Conservation (phyloP, 2,888 invertebrate species). For the Peribatodes rhomboidaria region DNA sequence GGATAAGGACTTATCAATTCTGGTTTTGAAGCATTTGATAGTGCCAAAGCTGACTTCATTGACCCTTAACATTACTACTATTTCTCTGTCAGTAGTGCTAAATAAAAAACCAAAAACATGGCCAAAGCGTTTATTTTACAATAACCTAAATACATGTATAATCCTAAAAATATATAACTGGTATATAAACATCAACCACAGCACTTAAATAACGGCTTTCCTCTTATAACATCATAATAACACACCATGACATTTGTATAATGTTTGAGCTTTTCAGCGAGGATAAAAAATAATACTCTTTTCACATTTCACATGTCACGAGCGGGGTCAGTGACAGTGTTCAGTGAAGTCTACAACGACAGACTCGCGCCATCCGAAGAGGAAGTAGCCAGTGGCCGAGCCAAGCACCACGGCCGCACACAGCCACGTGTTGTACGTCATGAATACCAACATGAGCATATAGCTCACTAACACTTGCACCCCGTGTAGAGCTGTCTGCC, state of each 20-base stretch:
- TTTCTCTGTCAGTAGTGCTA: conserved; percentile 20
- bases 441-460: conserved; percentile 98
- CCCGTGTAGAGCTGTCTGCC: conserved; percentile 95
- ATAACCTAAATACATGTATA: conserved; percentile 70
- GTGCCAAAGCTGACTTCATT: too few relatives aligned
- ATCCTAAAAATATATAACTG: conserved; percentile 74
- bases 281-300: conserved; percentile 67
- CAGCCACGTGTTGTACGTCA: conserved; percentile 98
- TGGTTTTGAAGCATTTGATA: too few relatives aligned
- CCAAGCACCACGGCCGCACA: conserved; percentile 96
- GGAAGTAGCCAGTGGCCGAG: conserved; percentile 96
- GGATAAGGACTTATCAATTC: neutral
- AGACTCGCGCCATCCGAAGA: conserved; percentile 98
- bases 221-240: conserved; percentile 77
- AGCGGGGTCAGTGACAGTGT: conserved; percentile 93
- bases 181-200: conserved; percentile 77
- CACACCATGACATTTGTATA: conserved; percentile 71
- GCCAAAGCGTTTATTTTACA: conserved; percentile 70
- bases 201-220: conserved; percentile 69
- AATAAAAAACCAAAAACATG: conserved; percentile 47
- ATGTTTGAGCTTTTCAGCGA: conserved; percentile 70
- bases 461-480: conserved; percentile 96
- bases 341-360: conserved; percentile 97
- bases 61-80: too few relatives aligned
- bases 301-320: conserved; percentile 45